Conservation (phyloP, 35 echinoderm and acorn worm genomes). For the Antedon bifida region DNA sequence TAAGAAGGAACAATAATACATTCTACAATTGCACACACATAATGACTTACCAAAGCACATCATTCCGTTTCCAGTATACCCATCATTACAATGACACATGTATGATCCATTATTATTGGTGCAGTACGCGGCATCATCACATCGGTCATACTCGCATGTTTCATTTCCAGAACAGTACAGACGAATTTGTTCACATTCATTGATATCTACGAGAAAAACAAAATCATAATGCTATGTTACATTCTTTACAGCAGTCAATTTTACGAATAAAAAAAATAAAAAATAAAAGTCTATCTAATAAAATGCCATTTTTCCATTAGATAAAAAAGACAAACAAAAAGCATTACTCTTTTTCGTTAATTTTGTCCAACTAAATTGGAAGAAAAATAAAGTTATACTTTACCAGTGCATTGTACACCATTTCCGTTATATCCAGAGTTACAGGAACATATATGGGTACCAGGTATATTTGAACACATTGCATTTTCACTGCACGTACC, state of each 20-base stretch:
- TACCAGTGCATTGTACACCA: not conserved
- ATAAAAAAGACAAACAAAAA: too few species aligned
- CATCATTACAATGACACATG: slow-evolving; percentile 22
- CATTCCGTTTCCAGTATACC: slow-evolving; percentile 20
- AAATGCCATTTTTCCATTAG: too few species aligned
- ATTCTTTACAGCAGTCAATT: too few species aligned
- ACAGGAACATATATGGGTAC: not conserved
- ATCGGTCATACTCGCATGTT: not conserved
- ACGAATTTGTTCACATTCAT: not conserved
- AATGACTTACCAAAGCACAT: slow-evolving; percentile 17
- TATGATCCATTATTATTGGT: slow-evolving; percentile 27
- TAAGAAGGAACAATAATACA: too few species aligned
- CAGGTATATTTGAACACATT: not conserved
- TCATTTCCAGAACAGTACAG: not conserved
- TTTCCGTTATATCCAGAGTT: not conserved
- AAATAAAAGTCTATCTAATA: too few species aligned
- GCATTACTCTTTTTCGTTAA: too few species aligned
- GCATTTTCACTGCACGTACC: not conserved
- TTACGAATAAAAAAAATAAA: too few species aligned
- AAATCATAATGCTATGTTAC: not conserved
- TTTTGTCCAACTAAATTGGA: too few species aligned
- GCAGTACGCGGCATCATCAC: slow-evolving; percentile 10
- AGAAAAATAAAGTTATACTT: too few species aligned
- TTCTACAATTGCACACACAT: too few species aligned
- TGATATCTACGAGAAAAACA: not conserved